phyloP scores from a whole-genome alignment of 2,888 invertebrate species.

The Hyles lineata region DNA sequence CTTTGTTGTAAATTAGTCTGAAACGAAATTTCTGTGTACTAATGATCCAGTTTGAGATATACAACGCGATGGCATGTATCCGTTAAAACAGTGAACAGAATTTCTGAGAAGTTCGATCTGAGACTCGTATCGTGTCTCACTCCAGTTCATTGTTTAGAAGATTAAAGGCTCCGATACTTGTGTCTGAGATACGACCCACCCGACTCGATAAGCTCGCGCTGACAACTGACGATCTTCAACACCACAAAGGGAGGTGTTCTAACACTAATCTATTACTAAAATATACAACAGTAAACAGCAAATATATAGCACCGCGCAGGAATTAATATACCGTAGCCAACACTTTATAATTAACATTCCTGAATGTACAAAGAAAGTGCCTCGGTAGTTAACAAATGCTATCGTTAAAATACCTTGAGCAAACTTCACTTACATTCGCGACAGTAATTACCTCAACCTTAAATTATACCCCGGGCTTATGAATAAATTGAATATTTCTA shows the following conservation, averaged over 20 bases:
- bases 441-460: constrained; percentile 15
- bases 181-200: constrained; percentile 27
- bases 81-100: constrained; percentile 15
- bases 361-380: constrained; percentile 23
- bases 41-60: background rate
- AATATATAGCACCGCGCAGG: constrained; percentile 28
- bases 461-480: background rate
- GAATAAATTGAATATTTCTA: constrained; percentile 2
- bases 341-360: constrained; percentile 25
- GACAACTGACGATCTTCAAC: constrained; percentile 54
- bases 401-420: constrained; percentile 11
- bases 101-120: constrained; percentile 36
- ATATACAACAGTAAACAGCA: background rate
- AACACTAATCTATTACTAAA: background rate
- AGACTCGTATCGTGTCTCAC: constrained; percentile 21
- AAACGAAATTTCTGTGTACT: background rate
- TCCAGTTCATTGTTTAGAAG: constrained; percentile 35
- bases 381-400: constrained; percentile 21
- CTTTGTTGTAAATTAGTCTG: background rate
- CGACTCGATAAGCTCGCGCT: constrained; percentile 46
- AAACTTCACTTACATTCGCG: constrained; percentile 13
- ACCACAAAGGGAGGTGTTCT: constrained; percentile 42
- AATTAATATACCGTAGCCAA: constrained; percentile 32
- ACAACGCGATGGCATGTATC: background rate
- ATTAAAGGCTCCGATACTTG: constrained; percentile 33